phyloP scores from a whole-genome alignment of 2,888 invertebrate species.

The Schrankia costaestrigalis region DNA sequence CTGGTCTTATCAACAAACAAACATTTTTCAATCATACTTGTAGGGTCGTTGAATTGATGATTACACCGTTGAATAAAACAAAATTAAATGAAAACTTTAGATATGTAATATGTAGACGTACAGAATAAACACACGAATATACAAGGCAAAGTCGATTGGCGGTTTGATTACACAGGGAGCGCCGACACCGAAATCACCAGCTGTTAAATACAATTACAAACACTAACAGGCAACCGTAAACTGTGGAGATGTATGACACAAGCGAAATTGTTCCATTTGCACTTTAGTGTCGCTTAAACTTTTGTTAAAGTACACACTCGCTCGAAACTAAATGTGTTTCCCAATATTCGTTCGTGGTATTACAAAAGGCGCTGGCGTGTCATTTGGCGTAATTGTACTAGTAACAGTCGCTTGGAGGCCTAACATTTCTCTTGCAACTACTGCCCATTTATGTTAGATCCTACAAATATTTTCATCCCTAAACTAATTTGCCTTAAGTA shows the following conservation, averaged over 20 bases:
- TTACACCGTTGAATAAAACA: no score
- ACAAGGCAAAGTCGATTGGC: slow-evolving; percentile 25
- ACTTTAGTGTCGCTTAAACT: slow-evolving; percentile 34
- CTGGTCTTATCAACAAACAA: no score
- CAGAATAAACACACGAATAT: slow-evolving; percentile 12
- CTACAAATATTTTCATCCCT: slow-evolving; percentile 26
- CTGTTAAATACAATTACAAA: slow-evolving; percentile 32
- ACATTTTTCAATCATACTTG: no score
- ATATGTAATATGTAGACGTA: no score
- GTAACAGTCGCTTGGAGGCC: slow-evolving; percentile 51
- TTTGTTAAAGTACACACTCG: slow-evolving; percentile 31
- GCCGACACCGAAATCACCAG: slow-evolving; percentile 15
- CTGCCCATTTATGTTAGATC: slow-evolving; percentile 45
- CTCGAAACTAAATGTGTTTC: slow-evolving; percentile 35
- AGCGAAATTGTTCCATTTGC: slow-evolving; percentile 36
- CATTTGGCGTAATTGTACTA: slow-evolving; percentile 56
- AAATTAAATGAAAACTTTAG: no score
- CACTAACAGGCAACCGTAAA: slow-evolving; percentile 28
- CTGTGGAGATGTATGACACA: slow-evolving; percentile 33
- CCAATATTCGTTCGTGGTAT: slow-evolving; percentile 33
- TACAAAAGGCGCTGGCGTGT: slow-evolving; percentile 43
- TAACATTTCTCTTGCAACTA: slow-evolving; percentile 42
- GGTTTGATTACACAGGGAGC: slow-evolving; percentile 27
- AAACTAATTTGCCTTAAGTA: slow-evolving; percentile 26
- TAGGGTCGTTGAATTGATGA: no score